Conservation (phyloP, 2,888 invertebrate genomes). For the Cephus pulcher region DNA sequence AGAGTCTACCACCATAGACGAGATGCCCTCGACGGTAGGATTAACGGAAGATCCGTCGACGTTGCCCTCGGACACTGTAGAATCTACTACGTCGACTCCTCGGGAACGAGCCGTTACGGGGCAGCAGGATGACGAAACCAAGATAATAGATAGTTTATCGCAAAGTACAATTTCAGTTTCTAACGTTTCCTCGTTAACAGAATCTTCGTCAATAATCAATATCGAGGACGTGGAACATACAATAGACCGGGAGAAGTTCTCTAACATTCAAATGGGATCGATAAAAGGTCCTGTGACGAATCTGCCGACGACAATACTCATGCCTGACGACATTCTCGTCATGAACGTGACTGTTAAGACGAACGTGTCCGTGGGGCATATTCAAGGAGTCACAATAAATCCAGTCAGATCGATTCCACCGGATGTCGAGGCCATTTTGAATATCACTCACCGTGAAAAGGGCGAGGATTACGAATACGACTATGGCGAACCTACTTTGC, state of each 20-base stretch:
- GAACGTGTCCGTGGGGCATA: conserved; percentile 63
- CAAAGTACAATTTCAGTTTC: conserved; percentile 14
- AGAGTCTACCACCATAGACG: conserved; percentile 24
- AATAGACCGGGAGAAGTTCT: background rate
- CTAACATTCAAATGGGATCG: conserved; percentile 13
- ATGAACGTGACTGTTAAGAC: conserved; percentile 71
- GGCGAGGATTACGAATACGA: conserved; percentile 76
- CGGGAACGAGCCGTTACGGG: background rate
- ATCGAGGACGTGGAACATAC: background rate
- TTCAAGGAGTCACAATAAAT: conserved; percentile 67
- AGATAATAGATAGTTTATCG: background rate
- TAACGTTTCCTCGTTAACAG: conserved; percentile 8
- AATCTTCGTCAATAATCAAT: conserved; percentile 3
- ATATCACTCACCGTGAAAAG: conserved; percentile 69
- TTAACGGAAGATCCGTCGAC: conserved; percentile 16
- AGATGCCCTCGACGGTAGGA: conserved; percentile 24
- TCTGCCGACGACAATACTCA: conserved; percentile 51
- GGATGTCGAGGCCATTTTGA: conserved; percentile 68
- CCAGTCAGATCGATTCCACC: conserved; percentile 61
- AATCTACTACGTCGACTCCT: background rate
- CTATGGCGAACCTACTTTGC: conserved; percentile 78
- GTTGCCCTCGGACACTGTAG: background rate
- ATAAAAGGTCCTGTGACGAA: conserved; percentile 39
- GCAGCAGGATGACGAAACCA: conserved; percentile 11
- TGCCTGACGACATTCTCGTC: conserved; percentile 70